A percentile compares a stretch with the other conserved stretches of the same genome.
Conservation (phyloP, 2,888 invertebrate species). For the Lithophane ornitopus region DNA sequence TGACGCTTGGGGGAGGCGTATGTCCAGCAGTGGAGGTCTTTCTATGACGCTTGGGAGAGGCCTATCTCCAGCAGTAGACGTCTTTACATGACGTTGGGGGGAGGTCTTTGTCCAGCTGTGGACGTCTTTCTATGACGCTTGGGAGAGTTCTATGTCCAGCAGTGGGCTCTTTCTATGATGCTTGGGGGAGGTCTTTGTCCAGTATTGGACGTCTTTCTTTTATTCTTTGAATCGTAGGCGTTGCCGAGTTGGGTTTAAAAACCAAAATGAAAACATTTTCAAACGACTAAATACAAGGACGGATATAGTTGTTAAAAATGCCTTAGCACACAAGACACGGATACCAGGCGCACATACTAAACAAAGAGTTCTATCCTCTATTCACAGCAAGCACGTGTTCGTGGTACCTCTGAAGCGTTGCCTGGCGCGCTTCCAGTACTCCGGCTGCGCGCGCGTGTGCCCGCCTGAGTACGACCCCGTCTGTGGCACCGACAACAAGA, state of each 20-base stretch:
- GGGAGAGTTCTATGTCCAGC: no score
- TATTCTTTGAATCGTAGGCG: neutral
- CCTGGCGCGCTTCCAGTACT: constrained; percentile 95
- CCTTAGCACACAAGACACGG: neutral
- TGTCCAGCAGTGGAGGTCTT: no score
- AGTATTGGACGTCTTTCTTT: no score
- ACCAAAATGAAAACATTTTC: neutral
- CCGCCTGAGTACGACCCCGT: constrained; percentile 97
- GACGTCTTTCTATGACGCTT: no score
- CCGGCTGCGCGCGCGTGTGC: constrained; percentile 96
- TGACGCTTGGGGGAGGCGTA: no score
- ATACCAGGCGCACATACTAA: constrained; percentile 60
- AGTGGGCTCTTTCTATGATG: neutral
- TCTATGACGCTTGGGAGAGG: no score
- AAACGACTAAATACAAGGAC: neutral
- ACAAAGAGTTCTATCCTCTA: constrained; percentile 42
- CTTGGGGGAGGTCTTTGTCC: neutral
- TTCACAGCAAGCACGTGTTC: constrained; percentile 95
- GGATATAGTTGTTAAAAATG: no score
- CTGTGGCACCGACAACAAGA: constrained; percentile 97
- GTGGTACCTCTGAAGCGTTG: constrained; percentile 97
- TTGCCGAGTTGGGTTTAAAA: neutral
- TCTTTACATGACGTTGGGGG: no score
- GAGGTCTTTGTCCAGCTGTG: no score
- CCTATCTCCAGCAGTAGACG: no score